Conservation (phyloP, 2,888 invertebrate genomes). For the Anarsia innoxiella region DNA sequence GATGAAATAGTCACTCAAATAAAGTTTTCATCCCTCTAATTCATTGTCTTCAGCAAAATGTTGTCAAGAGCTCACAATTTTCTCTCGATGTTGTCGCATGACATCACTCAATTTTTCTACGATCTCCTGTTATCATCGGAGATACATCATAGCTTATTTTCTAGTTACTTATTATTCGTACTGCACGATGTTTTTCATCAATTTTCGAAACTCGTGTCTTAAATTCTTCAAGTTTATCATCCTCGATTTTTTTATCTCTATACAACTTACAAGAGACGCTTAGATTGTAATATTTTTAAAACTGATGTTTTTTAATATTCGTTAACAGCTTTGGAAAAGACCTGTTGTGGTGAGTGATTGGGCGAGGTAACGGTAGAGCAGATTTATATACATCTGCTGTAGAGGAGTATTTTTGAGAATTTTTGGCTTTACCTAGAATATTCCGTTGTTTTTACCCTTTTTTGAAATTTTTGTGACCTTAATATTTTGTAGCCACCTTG, state of each 20-base stretch:
- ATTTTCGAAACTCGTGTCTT: slow-evolving; percentile 9
- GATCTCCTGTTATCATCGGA: slow-evolving; percentile 16
- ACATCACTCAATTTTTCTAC: slow-evolving; percentile 18
- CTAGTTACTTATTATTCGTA: slow-evolving; percentile 15
- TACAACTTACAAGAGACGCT: no score
- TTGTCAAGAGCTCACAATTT: slow-evolving; percentile 39
- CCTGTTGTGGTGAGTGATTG: slow-evolving; percentile 70
- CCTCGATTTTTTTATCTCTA: background rate
- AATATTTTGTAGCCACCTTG: slow-evolving; percentile 24
- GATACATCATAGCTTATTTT: slow-evolving; percentile 16
- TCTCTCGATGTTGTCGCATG: slow-evolving; percentile 60
- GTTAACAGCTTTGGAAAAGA: slow-evolving; percentile 74
- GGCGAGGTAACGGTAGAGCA: slow-evolving; percentile 62
- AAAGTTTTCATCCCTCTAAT: slow-evolving; percentile 7
- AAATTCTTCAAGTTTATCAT: slow-evolving; percentile 7
- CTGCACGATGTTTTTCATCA: slow-evolving; percentile 15
- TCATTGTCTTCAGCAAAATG: slow-evolving; percentile 10
- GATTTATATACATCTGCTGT: slow-evolving; percentile 47
- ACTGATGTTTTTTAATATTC: slow-evolving; percentile 33
- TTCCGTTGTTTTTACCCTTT: slow-evolving; percentile 36
- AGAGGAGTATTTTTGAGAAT: slow-evolving; percentile 49
- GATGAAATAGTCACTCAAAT: no score
- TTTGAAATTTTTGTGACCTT: slow-evolving; percentile 28
- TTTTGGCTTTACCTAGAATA: slow-evolving; percentile 51
- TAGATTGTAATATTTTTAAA: slow-evolving; percentile 12